A percentile compares a stretch with the other conserved stretches of the same genome.
These are phyloP conservation scores for Panurus biarmicus DNA, from an alignment of 2,113 vertebrate genomes.

Conservation along the genomic window DNA sequence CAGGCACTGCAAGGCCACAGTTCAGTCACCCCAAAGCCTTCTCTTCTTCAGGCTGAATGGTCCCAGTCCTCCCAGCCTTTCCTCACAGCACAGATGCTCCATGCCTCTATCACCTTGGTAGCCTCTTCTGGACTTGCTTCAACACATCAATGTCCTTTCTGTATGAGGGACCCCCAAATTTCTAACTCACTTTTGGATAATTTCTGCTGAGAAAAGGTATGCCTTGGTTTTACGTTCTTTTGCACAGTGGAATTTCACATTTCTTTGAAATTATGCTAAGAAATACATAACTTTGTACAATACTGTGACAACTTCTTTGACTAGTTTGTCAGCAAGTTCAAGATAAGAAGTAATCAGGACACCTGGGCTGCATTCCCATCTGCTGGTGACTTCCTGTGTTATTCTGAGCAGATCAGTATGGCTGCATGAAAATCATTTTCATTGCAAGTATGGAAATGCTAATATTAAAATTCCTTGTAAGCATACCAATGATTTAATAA, in stretches of 20 bases:
- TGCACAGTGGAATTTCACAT: not conserved
- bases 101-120: no score
- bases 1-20: no score
- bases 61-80: no score
- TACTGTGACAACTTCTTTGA: not conserved
- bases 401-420: not conserved
- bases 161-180: not conserved
- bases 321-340: not conserved
- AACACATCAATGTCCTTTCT: not conserved
- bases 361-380: not conserved
- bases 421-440: not conserved
- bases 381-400: not conserved
- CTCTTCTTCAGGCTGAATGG: no score
- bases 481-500: not conserved
- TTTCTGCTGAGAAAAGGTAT: not conserved
- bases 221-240: not conserved
- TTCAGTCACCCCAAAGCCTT: no score
- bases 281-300: not conserved
- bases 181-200: not conserved
- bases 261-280: not conserved
- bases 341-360: not conserved
- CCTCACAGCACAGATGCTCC: no score
- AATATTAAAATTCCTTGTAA: not conserved
- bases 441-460: not conserved
- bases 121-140: not conserved